Percentiles rank a stretch among this genome's conserved stretches.
These are phyloP conservation scores for Drosophila pectinifera DNA, from an alignment of 1,140 invertebrate genomes.

Conservation along the genomic window DNA sequence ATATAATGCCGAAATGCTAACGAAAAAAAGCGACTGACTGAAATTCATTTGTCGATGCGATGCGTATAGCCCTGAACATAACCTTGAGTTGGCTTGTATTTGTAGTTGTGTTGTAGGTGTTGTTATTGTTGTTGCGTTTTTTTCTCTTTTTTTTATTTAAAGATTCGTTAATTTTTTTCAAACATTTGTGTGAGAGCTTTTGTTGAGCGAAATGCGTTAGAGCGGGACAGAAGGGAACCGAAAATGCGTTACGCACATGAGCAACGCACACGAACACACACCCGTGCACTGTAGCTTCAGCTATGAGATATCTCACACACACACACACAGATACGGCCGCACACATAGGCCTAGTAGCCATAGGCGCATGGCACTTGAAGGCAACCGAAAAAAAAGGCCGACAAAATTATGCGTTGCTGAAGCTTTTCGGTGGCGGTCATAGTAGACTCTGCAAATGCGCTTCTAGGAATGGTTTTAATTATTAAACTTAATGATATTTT, in stretches of 20 bases:
- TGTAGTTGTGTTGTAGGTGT: slow-evolving; percentile 31
- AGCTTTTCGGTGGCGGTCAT: slow-evolving; percentile 32
- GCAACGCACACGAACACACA: slow-evolving; percentile 29
- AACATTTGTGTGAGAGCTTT: slow-evolving; percentile 51
- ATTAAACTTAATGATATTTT: no score
- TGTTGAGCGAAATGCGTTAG: slow-evolving; percentile 70
- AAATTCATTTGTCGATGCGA: slow-evolving; percentile 78
- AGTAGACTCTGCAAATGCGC: slow-evolving; percentile 41
- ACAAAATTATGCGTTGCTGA: slow-evolving; percentile 48
- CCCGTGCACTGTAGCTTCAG: slow-evolving; percentile 9
- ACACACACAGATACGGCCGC: neutral
- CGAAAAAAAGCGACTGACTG: slow-evolving; percentile 41
- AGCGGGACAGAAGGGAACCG: slow-evolving; percentile 47
- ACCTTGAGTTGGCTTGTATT: slow-evolving; percentile 69
- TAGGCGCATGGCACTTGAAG: slow-evolving; percentile 62
- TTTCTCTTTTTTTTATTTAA: slow-evolving; percentile 76
- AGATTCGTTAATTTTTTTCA: slow-evolving; percentile 80
- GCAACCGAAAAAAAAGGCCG: slow-evolving; percentile 7
- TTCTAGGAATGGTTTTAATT: no score
- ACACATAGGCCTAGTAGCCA: slow-evolving; percentile 4
- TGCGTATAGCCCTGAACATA: slow-evolving; percentile 84
- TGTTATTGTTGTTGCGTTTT: slow-evolving; percentile 8
- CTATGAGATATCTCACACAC: slow-evolving; percentile 31
- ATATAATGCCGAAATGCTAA: slow-evolving; percentile 32
- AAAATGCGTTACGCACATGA: slow-evolving; percentile 79